These are phyloP conservation scores for Procambarus clarkii DNA, from an alignment of 1,140 invertebrate genomes.

Conservation along the genomic window DNA sequence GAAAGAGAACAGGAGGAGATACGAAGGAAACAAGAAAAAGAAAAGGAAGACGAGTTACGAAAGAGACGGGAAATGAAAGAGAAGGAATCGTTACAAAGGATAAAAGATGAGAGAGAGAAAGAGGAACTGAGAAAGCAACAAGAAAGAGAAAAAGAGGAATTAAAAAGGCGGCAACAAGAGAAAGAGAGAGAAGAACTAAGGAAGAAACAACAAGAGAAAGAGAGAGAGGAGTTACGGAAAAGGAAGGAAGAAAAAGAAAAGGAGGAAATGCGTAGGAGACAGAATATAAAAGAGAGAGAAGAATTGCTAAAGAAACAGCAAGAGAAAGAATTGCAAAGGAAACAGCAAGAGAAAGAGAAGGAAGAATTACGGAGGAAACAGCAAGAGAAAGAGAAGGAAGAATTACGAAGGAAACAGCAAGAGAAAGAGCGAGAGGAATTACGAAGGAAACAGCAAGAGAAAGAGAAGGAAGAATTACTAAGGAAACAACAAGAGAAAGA, in stretches of 20 bases:
- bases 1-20: constrained; percentile 23
- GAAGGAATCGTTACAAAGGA: background rate
- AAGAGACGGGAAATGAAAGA: background rate
- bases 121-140: background rate
- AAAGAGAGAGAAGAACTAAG: background rate
- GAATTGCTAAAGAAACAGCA: background rate
- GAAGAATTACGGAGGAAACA: constrained; percentile 11
- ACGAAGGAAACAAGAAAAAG: background rate
- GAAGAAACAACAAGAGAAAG: background rate
- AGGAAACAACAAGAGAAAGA: constrained; percentile 6
- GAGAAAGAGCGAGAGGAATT: constrained; percentile 21
- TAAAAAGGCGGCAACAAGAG: background rate
- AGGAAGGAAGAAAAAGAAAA: constrained; percentile 14
- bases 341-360: background rate
- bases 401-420: background rate
- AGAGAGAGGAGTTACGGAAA: background rate
- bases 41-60: background rate
- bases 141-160: constrained; percentile 2
- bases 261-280: background rate
- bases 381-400: constrained; percentile 15
- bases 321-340: constrained; percentile 13
- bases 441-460: constrained; percentile 6
- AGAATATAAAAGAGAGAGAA: background rate
- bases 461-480: constrained; percentile 20
- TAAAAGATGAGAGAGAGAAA: background rate